A percentile compares a stretch with the other conserved stretches of the same genome.
phyloP scores from a whole-genome alignment of 2,888 invertebrate genomes.

The Calameuta filiformis region DNA sequence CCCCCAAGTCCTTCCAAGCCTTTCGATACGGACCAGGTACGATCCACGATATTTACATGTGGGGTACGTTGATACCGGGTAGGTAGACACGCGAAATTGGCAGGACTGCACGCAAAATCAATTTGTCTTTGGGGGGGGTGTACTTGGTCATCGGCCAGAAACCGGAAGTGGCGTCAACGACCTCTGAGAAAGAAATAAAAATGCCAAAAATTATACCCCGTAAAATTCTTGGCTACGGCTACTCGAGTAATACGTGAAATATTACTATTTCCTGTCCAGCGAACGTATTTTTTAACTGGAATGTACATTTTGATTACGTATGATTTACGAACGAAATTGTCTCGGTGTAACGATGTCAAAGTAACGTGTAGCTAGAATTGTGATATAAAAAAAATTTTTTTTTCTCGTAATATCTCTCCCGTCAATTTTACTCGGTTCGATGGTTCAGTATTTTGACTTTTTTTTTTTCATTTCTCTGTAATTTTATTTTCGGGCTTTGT shows the following conservation, averaged over 20 bases:
- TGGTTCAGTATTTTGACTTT: not conserved
- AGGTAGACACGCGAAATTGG: conserved; percentile 26
- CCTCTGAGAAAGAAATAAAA: no score
- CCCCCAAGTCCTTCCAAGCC: conserved; percentile 12
- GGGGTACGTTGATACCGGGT: conserved; percentile 5
- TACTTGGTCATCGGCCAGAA: conserved; percentile 10
- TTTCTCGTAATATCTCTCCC: not conserved
- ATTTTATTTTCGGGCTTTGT: no score
- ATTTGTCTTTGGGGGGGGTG: conserved; percentile 16
- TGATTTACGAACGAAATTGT: not conserved
- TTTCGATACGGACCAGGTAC: not conserved
- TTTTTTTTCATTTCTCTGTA: not conserved
- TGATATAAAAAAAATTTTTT: not conserved
- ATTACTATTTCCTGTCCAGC: not conserved
- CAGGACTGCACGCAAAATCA: conserved; percentile 24
- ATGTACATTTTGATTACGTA: not conserved
- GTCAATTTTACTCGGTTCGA: not conserved
- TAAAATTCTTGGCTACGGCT: not conserved
- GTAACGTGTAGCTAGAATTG: not conserved
- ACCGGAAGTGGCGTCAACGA: conserved; percentile 7
- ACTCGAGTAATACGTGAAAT: not conserved
- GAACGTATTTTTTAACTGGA: not conserved
- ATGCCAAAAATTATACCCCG: no score
- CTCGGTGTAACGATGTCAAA: not conserved
- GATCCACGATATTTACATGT: not conserved